phyloP scores from a whole-genome alignment of 1,140 invertebrate genomes.

The Homalodisca vitripennis region DNA sequence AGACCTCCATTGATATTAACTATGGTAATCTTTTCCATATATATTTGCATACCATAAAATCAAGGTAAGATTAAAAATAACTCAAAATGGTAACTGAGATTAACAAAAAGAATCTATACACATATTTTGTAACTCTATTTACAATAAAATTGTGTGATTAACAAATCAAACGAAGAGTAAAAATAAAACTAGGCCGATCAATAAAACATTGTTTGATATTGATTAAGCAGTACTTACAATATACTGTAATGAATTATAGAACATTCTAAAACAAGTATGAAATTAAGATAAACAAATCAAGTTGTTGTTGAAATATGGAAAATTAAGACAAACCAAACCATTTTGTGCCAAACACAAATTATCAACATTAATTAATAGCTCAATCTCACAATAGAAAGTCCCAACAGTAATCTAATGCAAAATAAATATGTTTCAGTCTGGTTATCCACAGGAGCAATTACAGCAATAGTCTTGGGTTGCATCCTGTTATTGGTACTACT shows the following conservation, averaged over 20 bases:
- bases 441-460: constrained; percentile 37
- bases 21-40: constrained; percentile 29
- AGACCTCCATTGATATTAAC: constrained; percentile 37
- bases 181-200: too few relatives aligned
- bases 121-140: background rate
- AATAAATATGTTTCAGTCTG: constrained; percentile 38
- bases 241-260: too few relatives aligned
- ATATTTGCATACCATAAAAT: background rate
- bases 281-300: too few relatives aligned
- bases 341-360: too few relatives aligned
- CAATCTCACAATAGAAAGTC: too few relatives aligned
- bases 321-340: too few relatives aligned
- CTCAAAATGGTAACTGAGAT: background rate
- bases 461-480: constrained; percentile 36
- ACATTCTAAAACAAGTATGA: too few relatives aligned
- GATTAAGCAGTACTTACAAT: too few relatives aligned
- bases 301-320: too few relatives aligned
- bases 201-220: too few relatives aligned
- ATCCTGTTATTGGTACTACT: constrained; percentile 36
- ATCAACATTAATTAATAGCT: too few relatives aligned
- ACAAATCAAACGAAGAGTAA: background rate
- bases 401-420: background rate
- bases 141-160: background rate
- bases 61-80: background rate
- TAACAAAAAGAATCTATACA: background rate